phyloP scores from a whole-genome alignment of 1,140 invertebrate genomes.

The Drosophila pectinifera region DNA sequence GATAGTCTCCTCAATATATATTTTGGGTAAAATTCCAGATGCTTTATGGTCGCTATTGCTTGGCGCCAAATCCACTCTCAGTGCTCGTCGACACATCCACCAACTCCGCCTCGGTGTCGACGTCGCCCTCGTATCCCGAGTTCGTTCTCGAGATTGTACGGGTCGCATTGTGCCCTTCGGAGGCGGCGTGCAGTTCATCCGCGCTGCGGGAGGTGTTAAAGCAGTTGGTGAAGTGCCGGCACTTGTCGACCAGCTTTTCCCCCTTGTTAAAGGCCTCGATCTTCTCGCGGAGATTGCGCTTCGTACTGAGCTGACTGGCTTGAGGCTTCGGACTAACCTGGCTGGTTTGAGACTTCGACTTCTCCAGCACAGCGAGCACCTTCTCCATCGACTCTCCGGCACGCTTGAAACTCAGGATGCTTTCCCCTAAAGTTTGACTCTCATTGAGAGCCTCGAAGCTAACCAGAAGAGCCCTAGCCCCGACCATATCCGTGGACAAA shows the following conservation, averaged over 20 bases:
- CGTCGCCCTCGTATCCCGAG: conserved; percentile 8
- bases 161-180: neutral
- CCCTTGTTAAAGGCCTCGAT: conserved; percentile 4
- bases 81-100: neutral
- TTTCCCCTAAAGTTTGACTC: neutral
- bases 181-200: neutral
- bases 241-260: neutral
- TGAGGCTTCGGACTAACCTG: neutral
- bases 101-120: conserved; percentile 9
- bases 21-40: neutral
- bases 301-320: neutral
- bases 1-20: neutral
- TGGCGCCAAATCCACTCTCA: neutral
- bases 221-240: conserved; percentile 5
- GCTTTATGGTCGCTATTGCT: neutral
- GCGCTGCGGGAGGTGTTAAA: neutral
- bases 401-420: neutral
- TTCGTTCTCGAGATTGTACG: neutral
- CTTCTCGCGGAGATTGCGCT: conserved; percentile 5
- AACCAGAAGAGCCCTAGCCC: neutral
- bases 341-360: neutral
- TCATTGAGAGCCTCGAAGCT: conserved; percentile 2
- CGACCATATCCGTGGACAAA: neutral
- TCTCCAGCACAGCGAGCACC: neutral
- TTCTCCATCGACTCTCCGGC: conserved; percentile 6